Conservation (phyloP, 1,140 invertebrate genomes). For the Drosophila subobscura region DNA sequence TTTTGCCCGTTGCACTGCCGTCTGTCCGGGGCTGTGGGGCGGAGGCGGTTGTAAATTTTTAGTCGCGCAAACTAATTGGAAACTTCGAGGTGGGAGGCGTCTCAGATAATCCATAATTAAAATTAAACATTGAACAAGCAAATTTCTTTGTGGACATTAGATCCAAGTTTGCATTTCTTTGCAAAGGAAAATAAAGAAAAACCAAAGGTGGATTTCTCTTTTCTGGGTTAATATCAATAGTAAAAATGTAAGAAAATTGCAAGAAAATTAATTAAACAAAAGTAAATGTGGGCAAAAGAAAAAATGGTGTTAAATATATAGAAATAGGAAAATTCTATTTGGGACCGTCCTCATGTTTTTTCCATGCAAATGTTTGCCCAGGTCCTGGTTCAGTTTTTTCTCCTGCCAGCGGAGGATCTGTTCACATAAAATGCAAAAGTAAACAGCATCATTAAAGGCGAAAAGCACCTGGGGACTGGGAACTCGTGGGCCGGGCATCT, state of each 20-base stretch:
- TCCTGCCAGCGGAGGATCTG: slow-evolving; percentile 15
- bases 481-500: slow-evolving; percentile 14
- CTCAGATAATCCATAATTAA: slow-evolving; percentile 8
- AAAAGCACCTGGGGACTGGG: slow-evolving; percentile 1
- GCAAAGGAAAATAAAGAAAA: too few species aligned
- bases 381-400: slow-evolving; percentile 15
- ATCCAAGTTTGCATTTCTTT: too few species aligned
- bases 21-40: slow-evolving; percentile 3
- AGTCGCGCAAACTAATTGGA: slow-evolving; percentile 43
- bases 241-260: too few species aligned
- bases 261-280: too few species aligned
- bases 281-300: too few species aligned
- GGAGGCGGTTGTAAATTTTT: slow-evolving; percentile 12
- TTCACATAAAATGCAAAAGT: slow-evolving; percentile 63
- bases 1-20: slow-evolving; percentile 46
- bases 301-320: too few species aligned
- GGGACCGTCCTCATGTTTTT: slow-evolving; percentile 2
- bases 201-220: too few species aligned
- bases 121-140: slow-evolving; percentile 10
- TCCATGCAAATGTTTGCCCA: slow-evolving; percentile 22
- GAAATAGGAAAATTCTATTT: too few species aligned
- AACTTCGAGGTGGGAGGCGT: slow-evolving; percentile 1
- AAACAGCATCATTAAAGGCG: slow-evolving; percentile 63
- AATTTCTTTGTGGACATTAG: too few species aligned
- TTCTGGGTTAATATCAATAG: too few species aligned